Conservation (phyloP, 2,888 invertebrate genomes). For the Drosophila histrio region DNA sequence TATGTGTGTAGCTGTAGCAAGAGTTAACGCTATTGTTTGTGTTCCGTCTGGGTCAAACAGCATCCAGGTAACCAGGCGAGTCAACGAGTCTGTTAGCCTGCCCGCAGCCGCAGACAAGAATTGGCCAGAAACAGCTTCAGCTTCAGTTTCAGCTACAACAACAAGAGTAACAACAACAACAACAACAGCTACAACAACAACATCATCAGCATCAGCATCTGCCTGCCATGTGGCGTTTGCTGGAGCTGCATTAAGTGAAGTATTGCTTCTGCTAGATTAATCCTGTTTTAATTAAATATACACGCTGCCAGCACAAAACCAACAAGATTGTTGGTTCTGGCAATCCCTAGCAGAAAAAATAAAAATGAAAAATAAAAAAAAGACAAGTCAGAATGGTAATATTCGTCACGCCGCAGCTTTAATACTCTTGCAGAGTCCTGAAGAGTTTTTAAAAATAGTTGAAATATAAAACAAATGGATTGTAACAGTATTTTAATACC, state of each 20-base stretch:
- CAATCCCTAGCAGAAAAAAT: conserved; percentile 16
- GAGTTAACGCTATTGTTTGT: conserved; percentile 74
- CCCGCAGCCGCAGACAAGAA: conserved; percentile 60
- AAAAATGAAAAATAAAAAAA: not conserved
- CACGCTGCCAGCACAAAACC: conserved; percentile 81
- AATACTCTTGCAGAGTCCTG: not conserved
- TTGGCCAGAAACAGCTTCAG: conserved; percentile 22
- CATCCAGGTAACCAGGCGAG: conserved; percentile 55
- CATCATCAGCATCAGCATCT: conserved; percentile 17
- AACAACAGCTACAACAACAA: conserved; percentile 2
- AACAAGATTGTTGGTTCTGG: conserved; percentile 58
- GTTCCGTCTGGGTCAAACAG: conserved; percentile 57
- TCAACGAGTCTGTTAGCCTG: conserved; percentile 76
- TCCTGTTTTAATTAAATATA: conserved; percentile 80
- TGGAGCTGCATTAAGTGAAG: conserved; percentile 77
- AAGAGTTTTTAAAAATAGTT: not conserved
- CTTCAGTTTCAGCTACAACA: conserved; percentile 21
- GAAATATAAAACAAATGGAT: too few species aligned
- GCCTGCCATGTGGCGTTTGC: conserved; percentile 37
- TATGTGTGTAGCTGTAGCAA: conserved; percentile 19
- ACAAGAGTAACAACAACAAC: conserved; percentile 11
- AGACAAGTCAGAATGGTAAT: not conserved
- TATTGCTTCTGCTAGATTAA: conserved; percentile 81
- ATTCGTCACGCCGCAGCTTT: not conserved
- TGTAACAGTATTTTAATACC: too few species aligned